Evolutionary conservation across 2,113 vertebrate genomes (phyloP), one percentile per base, ranked within the genome.

Genomic region (Antennarius striatus): DNA sequence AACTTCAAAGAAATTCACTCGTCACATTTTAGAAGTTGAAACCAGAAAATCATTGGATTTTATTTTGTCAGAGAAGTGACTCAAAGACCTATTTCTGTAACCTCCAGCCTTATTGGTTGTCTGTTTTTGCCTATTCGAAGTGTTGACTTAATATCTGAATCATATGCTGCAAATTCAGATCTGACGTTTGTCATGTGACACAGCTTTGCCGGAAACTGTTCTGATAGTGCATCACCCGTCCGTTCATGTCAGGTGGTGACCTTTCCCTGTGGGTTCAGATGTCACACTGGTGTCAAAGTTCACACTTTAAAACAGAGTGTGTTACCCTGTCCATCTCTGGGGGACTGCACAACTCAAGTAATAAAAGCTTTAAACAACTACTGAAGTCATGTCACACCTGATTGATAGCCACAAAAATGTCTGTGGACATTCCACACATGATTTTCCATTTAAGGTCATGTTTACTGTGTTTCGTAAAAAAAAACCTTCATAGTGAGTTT

Each of bases 161-260:
- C 52, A 53, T 45, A 17, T 55, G 62, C 54, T 73, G 56, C 32
- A 56, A 68, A 61, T 72, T 68, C 58, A 64, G 58, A 71, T 32
- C 47, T 17, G 47, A 68, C 64, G 17, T 15, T 61, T 14, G 39
- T 70, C 81, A 85, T 79, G 81, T 81, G 87, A 73, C 82, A 65
- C 50, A 16, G 73, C 73, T 88, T 60, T 75, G 77, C 71, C 81
- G 52, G 71, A 76, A 63, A 68, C 62, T 47, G 55, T 75, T 40
- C 28, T 56, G 64, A 8, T 56, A 73, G 84, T 88, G 78, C 84
- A 40, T 89, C 84, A 86, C 59, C 61, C 66, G 15, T 52, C 32
- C 61, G 14, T 63, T 52, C 56, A 32, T 1, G 46, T 75, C 86
- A 88, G 83, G 71, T 86, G 73, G 36, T 62, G 28, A 71, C 74